A percentile compares a stretch with the other conserved stretches of the same genome.
Evolutionary conservation across 2,797 vertebrate species (phyloP).

Genomic region (Austrolebias charrua): DNA sequence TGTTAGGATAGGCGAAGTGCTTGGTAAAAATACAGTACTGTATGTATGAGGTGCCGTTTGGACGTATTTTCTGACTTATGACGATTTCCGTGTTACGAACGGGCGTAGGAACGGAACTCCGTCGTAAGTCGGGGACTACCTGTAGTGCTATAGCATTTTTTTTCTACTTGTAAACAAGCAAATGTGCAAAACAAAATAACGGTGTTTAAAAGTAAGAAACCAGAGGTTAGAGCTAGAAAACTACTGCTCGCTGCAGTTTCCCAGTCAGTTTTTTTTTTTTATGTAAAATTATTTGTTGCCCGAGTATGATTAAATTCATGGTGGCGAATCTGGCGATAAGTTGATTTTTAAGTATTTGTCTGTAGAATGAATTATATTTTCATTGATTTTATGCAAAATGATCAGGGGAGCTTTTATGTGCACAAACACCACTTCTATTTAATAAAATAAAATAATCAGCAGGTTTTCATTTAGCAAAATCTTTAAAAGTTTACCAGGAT

Average conservation of each 20-base stretch:
- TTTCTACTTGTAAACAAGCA: neutral
- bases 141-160: neutral
- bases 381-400: neutral
- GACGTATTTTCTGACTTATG: too few relatives aligned
- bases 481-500: slow-evolving; percentile 83
- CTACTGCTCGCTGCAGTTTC: neutral
- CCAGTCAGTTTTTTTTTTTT: neutral
- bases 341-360: too few relatives aligned
- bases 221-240: neutral
- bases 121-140: too few relatives aligned
- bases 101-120: too few relatives aligned
- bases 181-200: neutral
- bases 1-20: too few relatives aligned
- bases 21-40: too few relatives aligned
- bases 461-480: neutral
- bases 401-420: neutral
- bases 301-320: neutral
- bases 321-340: too few relatives aligned
- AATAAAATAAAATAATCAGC: too few relatives aligned
- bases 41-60: too few relatives aligned
- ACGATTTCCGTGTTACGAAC: too few relatives aligned
- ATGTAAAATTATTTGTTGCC: too few relatives aligned
- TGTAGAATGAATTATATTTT: neutral
- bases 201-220: neutral
- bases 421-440: too few relatives aligned